Conservation (phyloP, 2,888 invertebrate genomes). For the Watsonalla binaria region DNA sequence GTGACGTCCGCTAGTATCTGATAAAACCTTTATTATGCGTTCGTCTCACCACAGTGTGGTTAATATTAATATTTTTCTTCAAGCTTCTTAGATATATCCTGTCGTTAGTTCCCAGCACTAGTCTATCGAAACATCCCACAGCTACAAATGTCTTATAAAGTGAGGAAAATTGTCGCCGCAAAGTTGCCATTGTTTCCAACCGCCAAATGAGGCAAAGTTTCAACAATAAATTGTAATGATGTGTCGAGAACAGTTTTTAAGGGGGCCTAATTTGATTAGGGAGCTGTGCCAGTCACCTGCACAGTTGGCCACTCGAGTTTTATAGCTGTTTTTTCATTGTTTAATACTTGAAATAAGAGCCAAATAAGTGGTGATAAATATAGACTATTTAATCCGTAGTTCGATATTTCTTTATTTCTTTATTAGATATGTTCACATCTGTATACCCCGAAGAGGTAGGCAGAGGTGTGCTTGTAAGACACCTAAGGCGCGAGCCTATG, state of each 20-base stretch:
- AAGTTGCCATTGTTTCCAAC: not conserved
- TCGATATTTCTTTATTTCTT: no score
- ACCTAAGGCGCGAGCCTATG: no score
- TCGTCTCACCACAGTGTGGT: no score
- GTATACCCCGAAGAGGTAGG: no score
- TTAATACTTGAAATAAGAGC: not conserved
- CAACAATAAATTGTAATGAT: constrained; percentile 43
- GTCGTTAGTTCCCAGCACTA: not conserved
- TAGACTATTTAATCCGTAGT: not conserved
- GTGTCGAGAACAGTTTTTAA: constrained; percentile 16
- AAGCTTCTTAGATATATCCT: no score
- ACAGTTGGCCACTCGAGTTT: not conserved
- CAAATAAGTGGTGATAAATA: not conserved
- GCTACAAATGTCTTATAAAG: not conserved
- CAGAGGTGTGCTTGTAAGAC: no score
- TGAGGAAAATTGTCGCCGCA: not conserved
- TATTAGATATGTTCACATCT: no score
- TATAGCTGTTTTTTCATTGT: not conserved
- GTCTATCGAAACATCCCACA: not conserved
- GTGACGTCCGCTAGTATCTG: no score
- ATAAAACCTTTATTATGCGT: no score
- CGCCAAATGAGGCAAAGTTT: constrained; percentile 25
- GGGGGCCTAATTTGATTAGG: not conserved
- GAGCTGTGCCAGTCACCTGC: constrained; percentile 5
- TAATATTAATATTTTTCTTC: no score